Evolutionary conservation across 2,797 vertebrate species (phyloP).

Genomic region (Cyclopterus lumpus): DNA sequence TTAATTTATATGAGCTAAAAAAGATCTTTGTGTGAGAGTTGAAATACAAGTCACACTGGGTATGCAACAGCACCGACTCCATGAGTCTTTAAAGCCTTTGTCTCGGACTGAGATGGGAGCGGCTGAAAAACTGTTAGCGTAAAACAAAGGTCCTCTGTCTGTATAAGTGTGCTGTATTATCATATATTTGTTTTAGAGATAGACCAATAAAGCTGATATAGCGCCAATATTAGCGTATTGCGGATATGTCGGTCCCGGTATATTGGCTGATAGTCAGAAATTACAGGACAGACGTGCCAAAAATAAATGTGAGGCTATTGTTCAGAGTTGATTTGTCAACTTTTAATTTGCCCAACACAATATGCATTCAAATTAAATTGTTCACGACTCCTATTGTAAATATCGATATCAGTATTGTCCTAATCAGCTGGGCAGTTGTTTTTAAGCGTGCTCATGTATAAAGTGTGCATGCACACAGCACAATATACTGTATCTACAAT

Average conservation of each 20-base stretch:
- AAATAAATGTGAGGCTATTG: neutral
- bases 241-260: neutral
- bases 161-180: neutral
- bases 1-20: constrained; percentile 17
- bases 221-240: neutral
- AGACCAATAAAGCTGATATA: neutral
- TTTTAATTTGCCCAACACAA: neutral
- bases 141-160: constrained; percentile 18
- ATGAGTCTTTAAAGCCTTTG: constrained; percentile 42
- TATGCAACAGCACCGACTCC: constrained; percentile 21
- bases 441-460: neutral
- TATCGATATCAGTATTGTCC: neutral
- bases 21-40: constrained; percentile 40
- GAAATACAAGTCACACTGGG: constrained; percentile 49
- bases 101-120: constrained; percentile 23
- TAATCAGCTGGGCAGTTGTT: neutral
- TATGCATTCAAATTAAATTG: neutral
- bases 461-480: neutral
- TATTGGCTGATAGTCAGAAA: neutral
- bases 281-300: neutral
- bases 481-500: neutral
- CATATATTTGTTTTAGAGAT: constrained; percentile 14
- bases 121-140: constrained; percentile 19
- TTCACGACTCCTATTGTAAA: neutral
- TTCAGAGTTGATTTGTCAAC: neutral